These are phyloP conservation scores for Bombyx huttoni DNA, from an alignment of 2,888 invertebrate species.

Conservation along the genomic window DNA sequence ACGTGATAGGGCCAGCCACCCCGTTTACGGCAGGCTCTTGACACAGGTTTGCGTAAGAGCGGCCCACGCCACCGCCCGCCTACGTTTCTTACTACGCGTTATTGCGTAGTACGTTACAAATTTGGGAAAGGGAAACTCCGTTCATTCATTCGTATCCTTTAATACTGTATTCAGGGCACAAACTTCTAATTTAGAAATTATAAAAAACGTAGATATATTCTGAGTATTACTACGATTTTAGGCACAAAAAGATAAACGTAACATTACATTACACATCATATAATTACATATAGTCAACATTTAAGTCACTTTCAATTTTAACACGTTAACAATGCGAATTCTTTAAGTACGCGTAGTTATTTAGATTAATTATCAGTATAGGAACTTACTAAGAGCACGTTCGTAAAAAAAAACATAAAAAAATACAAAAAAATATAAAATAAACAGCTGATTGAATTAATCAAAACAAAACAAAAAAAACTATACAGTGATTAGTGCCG, in stretches of 20 bases:
- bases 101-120: conserved; percentile 4
- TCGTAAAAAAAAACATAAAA: conserved; percentile 8
- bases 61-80: conserved; percentile 4
- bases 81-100: conserved; percentile 2
- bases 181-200: conserved; percentile 1
- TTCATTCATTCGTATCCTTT: conserved; percentile 30
- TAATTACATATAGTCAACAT: too few relatives aligned
- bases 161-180: conserved; percentile 25
- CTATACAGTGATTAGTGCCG: conserved; percentile 9
- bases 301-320: neutral
- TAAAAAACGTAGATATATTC: neutral
- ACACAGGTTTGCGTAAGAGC: conserved; percentile 5
- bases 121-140: conserved; percentile 21
- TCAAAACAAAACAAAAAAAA: conserved; percentile 3
- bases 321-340: neutral
- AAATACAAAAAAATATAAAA: conserved; percentile 9
- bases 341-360: neutral
- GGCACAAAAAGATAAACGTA: neutral
- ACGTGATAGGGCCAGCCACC: neutral
- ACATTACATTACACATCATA: neutral
- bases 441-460: conserved; percentile 7
- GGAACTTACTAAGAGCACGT: conserved; percentile 6
- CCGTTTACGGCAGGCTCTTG: conserved; percentile 1
- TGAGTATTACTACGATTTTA: neutral
- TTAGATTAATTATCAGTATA: neutral